Percentiles rank a stretch among this genome's conserved stretches.
Evolutionary conservation across 2,113 vertebrate species (phyloP).

Genomic region (Crotalus tigris): DNA sequence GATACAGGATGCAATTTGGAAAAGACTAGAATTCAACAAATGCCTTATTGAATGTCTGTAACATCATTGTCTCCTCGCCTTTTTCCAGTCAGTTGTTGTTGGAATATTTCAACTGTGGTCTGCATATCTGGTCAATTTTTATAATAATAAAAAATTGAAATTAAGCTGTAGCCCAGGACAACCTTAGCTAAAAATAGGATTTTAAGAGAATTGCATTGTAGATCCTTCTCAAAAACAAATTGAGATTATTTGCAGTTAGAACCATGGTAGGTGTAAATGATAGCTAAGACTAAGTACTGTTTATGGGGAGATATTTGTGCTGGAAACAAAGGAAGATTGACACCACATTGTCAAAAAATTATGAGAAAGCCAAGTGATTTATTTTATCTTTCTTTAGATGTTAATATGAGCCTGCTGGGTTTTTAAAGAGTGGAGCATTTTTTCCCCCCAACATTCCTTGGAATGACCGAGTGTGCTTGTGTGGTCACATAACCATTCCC

Average conservation of each 20-base stretch:
- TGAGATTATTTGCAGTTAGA: neutral
- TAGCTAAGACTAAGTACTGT: neutral
- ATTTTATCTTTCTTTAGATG: neutral
- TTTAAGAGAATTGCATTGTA: neutral
- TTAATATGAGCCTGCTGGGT: neutral
- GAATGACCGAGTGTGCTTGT: neutral
- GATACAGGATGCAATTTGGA: slow-evolving; percentile 26
- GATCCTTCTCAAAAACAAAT: neutral
- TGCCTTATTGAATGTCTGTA: slow-evolving; percentile 39
- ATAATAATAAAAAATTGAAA: neutral
- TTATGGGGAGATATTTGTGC: neutral
- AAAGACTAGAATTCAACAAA: slow-evolving; percentile 34
- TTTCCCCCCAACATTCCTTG: neutral
- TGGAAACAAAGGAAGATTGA: neutral
- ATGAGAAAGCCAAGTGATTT: neutral
- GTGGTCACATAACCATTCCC: neutral
- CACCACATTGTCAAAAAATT: neutral
- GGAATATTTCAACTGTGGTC: neutral
- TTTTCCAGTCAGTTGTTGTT: slow-evolving; percentile 20
- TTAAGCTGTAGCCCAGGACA: neutral
- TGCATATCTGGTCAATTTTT: neutral
- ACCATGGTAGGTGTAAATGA: neutral
- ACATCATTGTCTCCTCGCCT: neutral
- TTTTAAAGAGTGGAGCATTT: neutral
- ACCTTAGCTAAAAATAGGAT: neutral